Percentiles rank a stretch among this genome's conserved stretches.
These are phyloP conservation scores for Drosophila lowei DNA, from an alignment of 1,140 invertebrate genomes.

Conservation along the genomic window DNA sequence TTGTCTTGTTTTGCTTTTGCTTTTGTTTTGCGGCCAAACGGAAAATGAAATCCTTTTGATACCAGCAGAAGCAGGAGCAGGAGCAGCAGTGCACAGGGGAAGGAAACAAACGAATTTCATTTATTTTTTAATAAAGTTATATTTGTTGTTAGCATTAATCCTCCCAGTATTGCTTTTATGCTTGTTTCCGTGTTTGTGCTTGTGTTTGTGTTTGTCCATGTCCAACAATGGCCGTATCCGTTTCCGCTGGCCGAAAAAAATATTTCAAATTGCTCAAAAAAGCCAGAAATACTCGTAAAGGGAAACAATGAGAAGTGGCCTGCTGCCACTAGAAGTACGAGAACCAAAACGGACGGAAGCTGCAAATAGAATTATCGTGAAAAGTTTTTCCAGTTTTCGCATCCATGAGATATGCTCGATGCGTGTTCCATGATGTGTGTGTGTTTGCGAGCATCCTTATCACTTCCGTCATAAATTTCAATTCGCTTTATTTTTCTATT, in stretches of 20 bases:
- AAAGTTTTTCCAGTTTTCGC: constrained; percentile 52
- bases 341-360: constrained; percentile 54
- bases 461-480: constrained; percentile 82
- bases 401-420: constrained; percentile 55
- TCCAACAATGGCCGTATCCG: constrained; percentile 75
- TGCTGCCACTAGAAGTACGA: not conserved
- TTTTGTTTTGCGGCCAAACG: constrained; percentile 61
- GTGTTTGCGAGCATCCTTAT: constrained; percentile 58
- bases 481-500: constrained; percentile 79
- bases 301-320: not conserved
- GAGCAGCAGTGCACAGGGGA: not conserved
- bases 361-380: constrained; percentile 71
- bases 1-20: constrained; percentile 3
- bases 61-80: constrained; percentile 27
- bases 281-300: constrained; percentile 8
- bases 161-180: constrained; percentile 22
- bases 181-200: constrained; percentile 7
- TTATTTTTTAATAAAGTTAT: constrained; percentile 82
- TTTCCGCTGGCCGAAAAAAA: constrained; percentile 58
- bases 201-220: constrained; percentile 64
- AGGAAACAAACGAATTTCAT: constrained; percentile 70
- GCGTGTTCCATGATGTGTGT: constrained; percentile 1
- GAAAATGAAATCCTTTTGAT: constrained; percentile 43
- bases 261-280: constrained; percentile 67
- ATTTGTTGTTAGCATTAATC: constrained; percentile 78